Percentiles rank a stretch among this genome's conserved stretches.
phyloP scores from a whole-genome alignment of 2,888 invertebrate species.

The Melinopterus prodromus region DNA sequence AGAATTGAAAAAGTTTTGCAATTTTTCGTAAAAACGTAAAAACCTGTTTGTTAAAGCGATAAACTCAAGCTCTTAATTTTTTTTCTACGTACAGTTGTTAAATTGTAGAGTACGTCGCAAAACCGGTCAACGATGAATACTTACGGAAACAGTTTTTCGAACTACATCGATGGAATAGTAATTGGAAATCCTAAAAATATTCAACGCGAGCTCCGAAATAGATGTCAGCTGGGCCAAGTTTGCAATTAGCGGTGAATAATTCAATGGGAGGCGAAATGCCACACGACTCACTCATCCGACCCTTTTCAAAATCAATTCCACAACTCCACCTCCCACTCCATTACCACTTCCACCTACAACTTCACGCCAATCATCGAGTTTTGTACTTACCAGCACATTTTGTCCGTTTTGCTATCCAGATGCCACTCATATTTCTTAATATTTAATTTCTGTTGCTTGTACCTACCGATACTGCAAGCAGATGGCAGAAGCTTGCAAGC shows the following conservation, averaged over 20 bases:
- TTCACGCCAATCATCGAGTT: background rate
- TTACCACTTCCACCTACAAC: background rate
- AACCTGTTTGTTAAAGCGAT: no score
- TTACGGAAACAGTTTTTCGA: background rate
- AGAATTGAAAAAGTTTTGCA: no score
- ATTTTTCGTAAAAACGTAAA: no score
- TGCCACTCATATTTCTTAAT: no score
- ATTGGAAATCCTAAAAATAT: background rate
- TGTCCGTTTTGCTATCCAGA: background rate
- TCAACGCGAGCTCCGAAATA: background rate
- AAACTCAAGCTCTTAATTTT: no score
- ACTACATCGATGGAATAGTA: background rate
- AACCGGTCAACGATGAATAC: no score
- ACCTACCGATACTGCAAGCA: no score
- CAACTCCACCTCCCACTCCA: background rate
- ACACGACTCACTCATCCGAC: background rate
- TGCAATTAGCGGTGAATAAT: background rate
- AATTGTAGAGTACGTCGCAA: no score
- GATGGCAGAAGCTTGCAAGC: no score
- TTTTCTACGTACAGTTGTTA: no score
- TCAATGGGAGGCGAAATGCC: background rate
- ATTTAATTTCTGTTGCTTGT: no score
- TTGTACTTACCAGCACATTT: background rate
- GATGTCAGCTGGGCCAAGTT: background rate
- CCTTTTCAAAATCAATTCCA: conserved; percentile 4